These are phyloP conservation scores for Pomacea canaliculata DNA, from an alignment of 2,888 invertebrate species.

Conservation along the genomic window DNA sequence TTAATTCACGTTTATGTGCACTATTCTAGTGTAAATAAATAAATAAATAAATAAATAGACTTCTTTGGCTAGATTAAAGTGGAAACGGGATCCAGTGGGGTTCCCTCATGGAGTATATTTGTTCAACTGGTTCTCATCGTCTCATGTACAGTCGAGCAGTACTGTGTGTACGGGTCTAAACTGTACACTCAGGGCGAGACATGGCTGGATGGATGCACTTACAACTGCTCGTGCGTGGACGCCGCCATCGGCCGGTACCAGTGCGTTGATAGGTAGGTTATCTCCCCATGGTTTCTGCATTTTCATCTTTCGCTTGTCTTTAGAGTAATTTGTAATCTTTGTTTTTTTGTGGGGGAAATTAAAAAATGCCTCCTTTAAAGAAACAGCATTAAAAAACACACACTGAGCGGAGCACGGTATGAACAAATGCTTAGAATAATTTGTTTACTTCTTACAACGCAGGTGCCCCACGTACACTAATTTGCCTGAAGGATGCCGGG, in stretches of 20 bases:
- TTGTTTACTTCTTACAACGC: background rate
- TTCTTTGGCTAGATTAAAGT: background rate
- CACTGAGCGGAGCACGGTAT: background rate
- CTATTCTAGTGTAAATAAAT: no score
- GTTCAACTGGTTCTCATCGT: no score
- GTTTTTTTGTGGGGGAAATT: no score
- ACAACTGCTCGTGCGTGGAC: slow-evolving; percentile 30
- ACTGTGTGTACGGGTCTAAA: slow-evolving; percentile 28
- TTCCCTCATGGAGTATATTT: background rate
- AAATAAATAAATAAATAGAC: background rate
- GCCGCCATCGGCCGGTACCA: slow-evolving; percentile 24
- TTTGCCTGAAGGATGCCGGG: slow-evolving; percentile 43
- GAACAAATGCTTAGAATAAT: background rate
- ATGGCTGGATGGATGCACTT: slow-evolving; percentile 33
- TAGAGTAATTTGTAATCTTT: no score
- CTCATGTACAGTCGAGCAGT: slow-evolving; percentile 2
- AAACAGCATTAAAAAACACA: background rate
- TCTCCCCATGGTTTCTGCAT: background rate
- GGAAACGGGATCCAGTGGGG: background rate
- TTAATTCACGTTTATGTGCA: no score
- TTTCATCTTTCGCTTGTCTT: background rate
- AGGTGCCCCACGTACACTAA: slow-evolving; percentile 41
- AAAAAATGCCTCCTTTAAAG: background rate
- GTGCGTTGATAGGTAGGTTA: slow-evolving; percentile 31
- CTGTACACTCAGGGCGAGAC: slow-evolving; percentile 21